These are phyloP conservation scores for Rhinoderma darwinii DNA, from an alignment of 2,113 vertebrate genomes.

Conservation along the genomic window DNA sequence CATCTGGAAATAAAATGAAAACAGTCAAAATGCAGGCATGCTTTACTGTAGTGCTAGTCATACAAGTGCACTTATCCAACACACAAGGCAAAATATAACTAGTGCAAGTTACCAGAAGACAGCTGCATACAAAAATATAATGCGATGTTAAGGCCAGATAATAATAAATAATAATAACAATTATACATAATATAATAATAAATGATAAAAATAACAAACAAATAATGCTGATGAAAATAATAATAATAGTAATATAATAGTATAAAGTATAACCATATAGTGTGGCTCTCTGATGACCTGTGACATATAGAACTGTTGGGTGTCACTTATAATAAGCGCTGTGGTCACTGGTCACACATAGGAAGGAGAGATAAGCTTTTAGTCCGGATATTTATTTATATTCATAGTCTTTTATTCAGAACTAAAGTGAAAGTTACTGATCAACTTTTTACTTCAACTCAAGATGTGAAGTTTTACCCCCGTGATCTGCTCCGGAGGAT, in stretches of 20 bases:
- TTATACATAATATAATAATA: background rate
- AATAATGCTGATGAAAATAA: background rate
- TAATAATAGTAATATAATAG: background rate
- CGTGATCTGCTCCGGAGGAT: background rate
- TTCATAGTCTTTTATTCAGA: background rate
- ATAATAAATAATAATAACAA: background rate
- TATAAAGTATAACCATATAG: too few relatives aligned
- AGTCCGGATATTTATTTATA: background rate
- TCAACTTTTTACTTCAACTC: background rate
- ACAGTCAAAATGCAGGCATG: background rate
- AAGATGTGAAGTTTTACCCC: background rate
- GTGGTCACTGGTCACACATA: background rate
- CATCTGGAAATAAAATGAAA: background rate
- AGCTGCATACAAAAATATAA: too few relatives aligned
- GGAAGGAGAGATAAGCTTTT: background rate
- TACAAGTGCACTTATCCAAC: background rate
- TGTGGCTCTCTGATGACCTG: background rate
- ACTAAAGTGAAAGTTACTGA: background rate
- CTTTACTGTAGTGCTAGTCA: background rate
- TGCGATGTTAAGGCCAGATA: background rate
- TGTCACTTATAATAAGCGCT: background rate
- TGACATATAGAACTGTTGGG: background rate
- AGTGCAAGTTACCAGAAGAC: background rate
- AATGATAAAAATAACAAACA: constrained; percentile 2
- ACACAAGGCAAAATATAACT: too few relatives aligned